Evolutionary conservation across 2,797 vertebrate species (phyloP), one percentile per base, ranked within the genome.

Genomic region (Protonibea diacanthus): DNA sequence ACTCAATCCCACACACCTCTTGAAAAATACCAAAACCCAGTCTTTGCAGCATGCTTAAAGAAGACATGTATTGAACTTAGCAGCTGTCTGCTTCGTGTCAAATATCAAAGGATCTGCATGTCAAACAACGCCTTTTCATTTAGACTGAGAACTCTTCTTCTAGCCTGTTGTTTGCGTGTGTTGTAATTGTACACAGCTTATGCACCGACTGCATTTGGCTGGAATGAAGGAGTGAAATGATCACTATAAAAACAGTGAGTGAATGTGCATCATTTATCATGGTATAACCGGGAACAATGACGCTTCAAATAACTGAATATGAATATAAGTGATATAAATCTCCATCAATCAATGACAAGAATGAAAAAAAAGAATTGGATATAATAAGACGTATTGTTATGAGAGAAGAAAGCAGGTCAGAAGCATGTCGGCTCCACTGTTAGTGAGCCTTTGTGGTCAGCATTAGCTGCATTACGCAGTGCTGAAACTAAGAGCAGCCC

Each of bases 401-500:
- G 63, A 76, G 68, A 77, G 60, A 87, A 71, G 65, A 84, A 88
- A 90, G 73, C 76, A 67, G 82, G 82, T 87, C 88, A 85, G 72
- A 80, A 85, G 60, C 61, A 53, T 0, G 27, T 83, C 40, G 67
- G 53, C 68, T 83, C 33, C 4, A 3, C 59, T 64, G 62, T 68
- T 80, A 25, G 67, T 20, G 81, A 84, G 76, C 49, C 59, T 88
- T 88, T 59, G 57, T 84, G 84, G 85, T 88, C 86, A 85, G 68
- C 78, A 83, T 80, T 71, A 84, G 83, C 80, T 59, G 81, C 79
- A 83, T 74, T 82, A 73, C 53, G 3, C 80, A 87, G 76, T 58
- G 63, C 77, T 88, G 74, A 80, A 86, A 87, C 81, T 64, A 75
- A 88, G 82, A 92, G 75, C 73, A 81, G 83, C 84, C 89, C 63